phyloP scores from a whole-genome alignment of 1,140 invertebrate genomes.

The Drosophila trapezifrons region DNA sequence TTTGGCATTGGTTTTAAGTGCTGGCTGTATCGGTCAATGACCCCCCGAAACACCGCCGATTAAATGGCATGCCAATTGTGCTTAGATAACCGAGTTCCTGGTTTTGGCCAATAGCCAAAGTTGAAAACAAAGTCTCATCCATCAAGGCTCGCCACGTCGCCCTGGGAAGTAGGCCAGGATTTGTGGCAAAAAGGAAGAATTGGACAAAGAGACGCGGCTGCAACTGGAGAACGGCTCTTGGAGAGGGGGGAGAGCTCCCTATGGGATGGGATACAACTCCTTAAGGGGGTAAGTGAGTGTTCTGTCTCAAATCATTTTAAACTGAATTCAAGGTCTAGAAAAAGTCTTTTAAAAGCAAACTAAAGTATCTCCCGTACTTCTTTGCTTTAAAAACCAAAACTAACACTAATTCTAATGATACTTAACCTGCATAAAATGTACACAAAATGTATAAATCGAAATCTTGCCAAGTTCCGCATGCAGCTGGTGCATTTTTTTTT shows the following conservation, averaged over 20 bases:
- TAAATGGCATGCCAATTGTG: background rate
- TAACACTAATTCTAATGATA: no score
- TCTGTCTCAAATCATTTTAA: no score
- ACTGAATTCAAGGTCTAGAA: no score
- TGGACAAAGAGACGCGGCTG: no score
- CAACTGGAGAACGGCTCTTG: background rate
- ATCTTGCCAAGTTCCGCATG: constrained; percentile 2
- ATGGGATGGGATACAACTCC: background rate
- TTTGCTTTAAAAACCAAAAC: no score
- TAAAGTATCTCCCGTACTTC: no score
- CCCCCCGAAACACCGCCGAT: background rate
- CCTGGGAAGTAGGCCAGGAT: background rate
- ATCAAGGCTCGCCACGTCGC: background rate
- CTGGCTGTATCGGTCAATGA: background rate
- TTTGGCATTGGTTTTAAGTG: background rate
- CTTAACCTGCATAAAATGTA: background rate
- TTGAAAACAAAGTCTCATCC: background rate
- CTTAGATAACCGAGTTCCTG: background rate
- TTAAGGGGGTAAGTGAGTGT: background rate
- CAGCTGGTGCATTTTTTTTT: background rate
- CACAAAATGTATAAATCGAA: background rate
- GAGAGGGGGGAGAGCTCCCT: background rate
- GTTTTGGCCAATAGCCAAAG: background rate
- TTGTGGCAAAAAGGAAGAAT: background rate
- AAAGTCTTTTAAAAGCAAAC: no score